Base-by-base conservation (phyloP, 2,113 vertebrate species). In the Ibidorhyncha struthersii region DNA sequence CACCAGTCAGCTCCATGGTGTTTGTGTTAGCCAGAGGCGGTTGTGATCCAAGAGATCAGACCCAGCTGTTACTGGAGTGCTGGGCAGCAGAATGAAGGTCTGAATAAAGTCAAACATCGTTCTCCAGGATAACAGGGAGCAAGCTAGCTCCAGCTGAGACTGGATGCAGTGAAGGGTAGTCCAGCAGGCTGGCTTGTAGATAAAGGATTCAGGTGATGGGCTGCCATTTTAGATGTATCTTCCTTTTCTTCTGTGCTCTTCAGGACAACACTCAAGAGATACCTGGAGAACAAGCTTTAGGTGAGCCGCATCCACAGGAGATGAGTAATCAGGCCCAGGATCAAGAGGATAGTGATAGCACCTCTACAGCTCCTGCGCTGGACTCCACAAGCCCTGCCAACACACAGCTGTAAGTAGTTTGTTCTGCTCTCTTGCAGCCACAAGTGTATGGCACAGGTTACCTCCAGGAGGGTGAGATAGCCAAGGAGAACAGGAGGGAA, bases 321-420 rank as follows among this genome's bases (percentile, higher is more conserved):
- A 56, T 67, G 59, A 96, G 86, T 67, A 82, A 84, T 45, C 58
- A 43, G 67, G 41, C 66, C 80, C 82, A 80, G 83, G 82, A 81
- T 49, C 83, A 85, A 71, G 96, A 79, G 5, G 61, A 78, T 40
- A 82, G 82, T 19, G 90, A 88, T 38, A 78, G 74, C 86, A 56
- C 30, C 66, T 92, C 91, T 66, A 92, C 70, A 97, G 72, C 83
- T 49, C 65, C 96, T 0, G 20, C 83, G 82, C 92, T 90, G 97
- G 96, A 66, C 74, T 96, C 82, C 82, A 81, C 69, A 63, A 82
- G 70, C 41, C 78, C 95, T 69, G 61, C 89, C n/a, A 88, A 96
- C 72, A 77, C 13, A 3, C 91, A 95, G 41, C 73, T 94, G 98
- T 98, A 86, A 98, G 98, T 97, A 93, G 70, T 29, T 76, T 41